Conservation (phyloP, 2,888 invertebrate genomes). For the Lathronympha strigana region DNA sequence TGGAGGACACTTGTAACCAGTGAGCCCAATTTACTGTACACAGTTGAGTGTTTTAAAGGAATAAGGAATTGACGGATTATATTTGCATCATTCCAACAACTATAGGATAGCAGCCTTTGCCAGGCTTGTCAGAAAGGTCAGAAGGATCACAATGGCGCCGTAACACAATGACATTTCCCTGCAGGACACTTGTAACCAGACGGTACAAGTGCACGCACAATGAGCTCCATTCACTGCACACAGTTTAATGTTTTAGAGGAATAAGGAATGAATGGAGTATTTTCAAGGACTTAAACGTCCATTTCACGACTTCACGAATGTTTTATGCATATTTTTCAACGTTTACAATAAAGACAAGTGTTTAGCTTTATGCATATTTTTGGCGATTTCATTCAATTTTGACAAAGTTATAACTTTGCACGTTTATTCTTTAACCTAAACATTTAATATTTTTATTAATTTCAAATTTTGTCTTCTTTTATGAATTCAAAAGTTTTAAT, state of each 20-base stretch:
- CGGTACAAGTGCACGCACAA: conserved; percentile 38
- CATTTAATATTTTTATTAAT: too few species aligned
- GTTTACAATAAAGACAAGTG: too few species aligned
- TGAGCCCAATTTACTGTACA: too few species aligned
- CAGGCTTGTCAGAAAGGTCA: conserved; percentile 28
- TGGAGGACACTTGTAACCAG: background rate
- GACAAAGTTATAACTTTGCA: too few species aligned
- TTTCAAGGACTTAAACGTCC: background rate
- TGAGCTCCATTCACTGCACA: conserved; percentile 20
- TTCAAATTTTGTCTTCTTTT: too few species aligned
- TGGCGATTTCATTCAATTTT: too few species aligned
- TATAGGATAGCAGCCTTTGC: background rate
- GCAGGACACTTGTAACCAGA: conserved; percentile 40
- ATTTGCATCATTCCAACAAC: background rate
- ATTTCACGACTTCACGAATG: background rate
- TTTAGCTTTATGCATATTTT: too few species aligned
- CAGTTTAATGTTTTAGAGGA: conserved; percentile 32
- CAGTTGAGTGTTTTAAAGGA: too few species aligned
- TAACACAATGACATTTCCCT: conserved; percentile 20
- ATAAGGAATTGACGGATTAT: too few species aligned
- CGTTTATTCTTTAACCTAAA: too few species aligned
- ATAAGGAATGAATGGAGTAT: conserved; percentile 16
- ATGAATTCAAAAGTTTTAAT: too few species aligned
- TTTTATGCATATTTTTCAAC: background rate
- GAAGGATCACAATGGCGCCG: conserved; percentile 33